A percentile compares a stretch with the other conserved stretches of the same genome.
These are phyloP conservation scores for Tribolium castaneum DNA, from an alignment of 1,140 invertebrate genomes.

Conservation along the genomic window DNA sequence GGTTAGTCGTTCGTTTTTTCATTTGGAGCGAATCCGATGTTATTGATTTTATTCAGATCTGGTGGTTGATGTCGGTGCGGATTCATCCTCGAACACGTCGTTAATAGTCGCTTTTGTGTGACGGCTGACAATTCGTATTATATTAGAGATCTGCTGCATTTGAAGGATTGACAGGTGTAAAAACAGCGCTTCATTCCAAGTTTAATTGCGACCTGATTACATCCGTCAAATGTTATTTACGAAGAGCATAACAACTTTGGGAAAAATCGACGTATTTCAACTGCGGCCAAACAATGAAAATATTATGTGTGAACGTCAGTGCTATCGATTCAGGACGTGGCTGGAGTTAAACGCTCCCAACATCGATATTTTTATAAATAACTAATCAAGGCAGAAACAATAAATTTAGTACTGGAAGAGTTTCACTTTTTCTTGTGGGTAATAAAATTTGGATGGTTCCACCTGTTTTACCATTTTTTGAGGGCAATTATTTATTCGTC, in stretches of 20 bases:
- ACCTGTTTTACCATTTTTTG: too few relatives aligned
- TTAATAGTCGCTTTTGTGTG: slow-evolving; percentile 34
- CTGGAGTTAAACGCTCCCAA: background rate
- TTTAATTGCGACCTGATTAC: slow-evolving; percentile 33
- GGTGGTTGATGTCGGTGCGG: slow-evolving; percentile 27
- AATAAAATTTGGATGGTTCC: background rate
- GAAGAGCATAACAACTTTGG: background rate
- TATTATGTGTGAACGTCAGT: background rate
- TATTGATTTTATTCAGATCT: slow-evolving; percentile 35
- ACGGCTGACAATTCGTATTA: slow-evolving; percentile 32
- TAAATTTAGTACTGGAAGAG: background rate
- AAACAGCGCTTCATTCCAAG: slow-evolving; percentile 21
- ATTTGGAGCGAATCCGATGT: background rate
- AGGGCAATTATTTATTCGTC: background rate
- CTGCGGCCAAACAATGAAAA: background rate
- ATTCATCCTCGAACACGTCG: slow-evolving; percentile 28
- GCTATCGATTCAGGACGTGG: background rate
- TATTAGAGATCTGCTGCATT: slow-evolving; percentile 23
- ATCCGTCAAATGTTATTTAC: slow-evolving; percentile 12
- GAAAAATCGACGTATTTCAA: background rate
- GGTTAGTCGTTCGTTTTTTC: background rate
- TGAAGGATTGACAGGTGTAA: slow-evolving; percentile 31
- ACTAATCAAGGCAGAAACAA: background rate
- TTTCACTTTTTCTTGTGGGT: too few relatives aligned
- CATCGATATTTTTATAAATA: background rate